These are phyloP conservation scores for Cephalopholis sonnerati DNA, from an alignment of 2,113 vertebrate species.

Conservation along the genomic window DNA sequence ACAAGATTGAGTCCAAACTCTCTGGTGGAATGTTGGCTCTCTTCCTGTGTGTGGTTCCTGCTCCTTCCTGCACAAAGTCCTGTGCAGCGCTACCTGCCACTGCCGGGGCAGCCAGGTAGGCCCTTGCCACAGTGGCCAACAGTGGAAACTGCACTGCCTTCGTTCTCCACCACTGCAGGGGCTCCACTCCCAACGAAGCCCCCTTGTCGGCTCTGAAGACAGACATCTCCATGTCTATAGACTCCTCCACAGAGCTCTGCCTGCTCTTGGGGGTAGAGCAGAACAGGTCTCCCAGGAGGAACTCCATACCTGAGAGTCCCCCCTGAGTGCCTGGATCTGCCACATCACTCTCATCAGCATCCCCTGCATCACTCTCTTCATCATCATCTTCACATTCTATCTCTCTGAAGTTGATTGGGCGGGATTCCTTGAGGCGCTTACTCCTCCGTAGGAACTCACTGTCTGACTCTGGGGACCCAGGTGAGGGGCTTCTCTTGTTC, in stretches of 20 bases:
- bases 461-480: slow-evolving; percentile 58
- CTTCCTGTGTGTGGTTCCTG: slow-evolving; percentile 52
- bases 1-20: slow-evolving; percentile 78
- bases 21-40: slow-evolving; percentile 78
- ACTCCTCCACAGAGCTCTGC: slow-evolving; percentile 78
- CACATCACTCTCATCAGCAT: slow-evolving; percentile 31
- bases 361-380: slow-evolving; percentile 47
- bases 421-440: slow-evolving; percentile 71
- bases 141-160: slow-evolving; percentile 82
- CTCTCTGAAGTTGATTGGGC: slow-evolving; percentile 65
- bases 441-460: slow-evolving; percentile 59
- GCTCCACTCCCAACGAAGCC: slow-evolving; percentile 78
- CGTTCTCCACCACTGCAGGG: slow-evolving; percentile 84
- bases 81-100: slow-evolving; percentile 69
- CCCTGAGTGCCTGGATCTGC: slow-evolving; percentile 34
- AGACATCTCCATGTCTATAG: slow-evolving; percentile 80
- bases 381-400: slow-evolving; percentile 28
- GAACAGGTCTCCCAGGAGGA: slow-evolving; percentile 83
- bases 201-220: slow-evolving; percentile 80
- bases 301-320: slow-evolving; percentile 81
- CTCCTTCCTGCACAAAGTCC: slow-evolving; percentile 66
- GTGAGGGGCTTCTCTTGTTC: slow-evolving; percentile 70
- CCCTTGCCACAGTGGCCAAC: slow-evolving; percentile 74
- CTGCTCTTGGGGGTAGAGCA: slow-evolving; percentile 56
- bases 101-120: slow-evolving; percentile 79